phyloP scores from a whole-genome alignment of 1,140 invertebrate genomes.

The Drosophila funebris region DNA sequence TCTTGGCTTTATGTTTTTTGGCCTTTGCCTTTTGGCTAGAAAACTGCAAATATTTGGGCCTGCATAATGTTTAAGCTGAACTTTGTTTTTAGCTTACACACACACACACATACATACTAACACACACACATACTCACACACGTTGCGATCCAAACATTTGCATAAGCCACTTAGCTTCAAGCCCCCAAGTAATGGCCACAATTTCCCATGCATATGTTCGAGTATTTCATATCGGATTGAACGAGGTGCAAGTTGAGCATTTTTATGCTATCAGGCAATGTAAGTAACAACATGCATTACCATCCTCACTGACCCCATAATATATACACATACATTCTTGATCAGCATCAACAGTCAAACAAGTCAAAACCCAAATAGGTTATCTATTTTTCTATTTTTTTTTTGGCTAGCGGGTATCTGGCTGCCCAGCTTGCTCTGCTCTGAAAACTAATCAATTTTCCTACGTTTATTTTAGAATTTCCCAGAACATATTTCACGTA shows the following conservation, averaged over 20 bases:
- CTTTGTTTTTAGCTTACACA: constrained; percentile 5
- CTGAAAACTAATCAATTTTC: no score
- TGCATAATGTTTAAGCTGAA: constrained; percentile 49
- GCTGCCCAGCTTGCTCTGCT: no score
- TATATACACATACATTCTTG: no score
- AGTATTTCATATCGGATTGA: not conserved
- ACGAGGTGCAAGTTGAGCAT: not conserved
- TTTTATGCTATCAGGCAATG: no score
- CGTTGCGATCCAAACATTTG: constrained; percentile 28
- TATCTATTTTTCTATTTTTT: no score
- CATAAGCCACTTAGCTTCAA: constrained; percentile 38
- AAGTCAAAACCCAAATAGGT: no score
- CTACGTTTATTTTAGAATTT: not conserved
- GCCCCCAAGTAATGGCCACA: constrained; percentile 10
- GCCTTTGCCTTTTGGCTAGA: constrained; percentile 37
- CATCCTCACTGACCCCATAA: no score
- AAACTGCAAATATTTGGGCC: constrained; percentile 59
- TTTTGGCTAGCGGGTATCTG: no score
- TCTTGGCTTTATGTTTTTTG: constrained; percentile 53
- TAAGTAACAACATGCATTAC: no score
- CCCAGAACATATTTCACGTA: not conserved
- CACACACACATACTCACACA: no score
- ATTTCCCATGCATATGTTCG: not conserved
- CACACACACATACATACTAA: not conserved
- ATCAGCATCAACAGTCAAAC: no score